These are phyloP conservation scores for Dromiciops gliroides DNA, from an alignment of 2,113 vertebrate species.

Conservation along the genomic window DNA sequence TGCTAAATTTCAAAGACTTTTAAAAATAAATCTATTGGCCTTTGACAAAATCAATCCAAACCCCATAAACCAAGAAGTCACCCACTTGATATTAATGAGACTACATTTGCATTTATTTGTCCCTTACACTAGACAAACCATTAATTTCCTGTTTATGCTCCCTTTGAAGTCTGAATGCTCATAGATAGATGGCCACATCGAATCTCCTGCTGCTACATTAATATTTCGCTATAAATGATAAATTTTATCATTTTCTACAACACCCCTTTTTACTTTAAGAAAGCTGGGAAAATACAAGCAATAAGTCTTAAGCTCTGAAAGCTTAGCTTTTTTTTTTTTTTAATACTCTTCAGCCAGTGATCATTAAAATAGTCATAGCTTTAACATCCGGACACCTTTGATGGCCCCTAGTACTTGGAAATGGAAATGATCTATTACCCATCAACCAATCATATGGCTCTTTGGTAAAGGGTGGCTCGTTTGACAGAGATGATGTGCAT, in stretches of 20 bases:
- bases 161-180: constrained; percentile 89
- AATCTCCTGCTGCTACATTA: constrained; percentile 90
- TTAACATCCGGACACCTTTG: constrained; percentile 81
- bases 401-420: constrained; percentile 78
- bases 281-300: constrained; percentile 87
- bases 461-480: constrained; percentile 45
- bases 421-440: constrained; percentile 74
- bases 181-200: constrained; percentile 89
- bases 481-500: constrained; percentile 22
- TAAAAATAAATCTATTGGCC: constrained; percentile 89
- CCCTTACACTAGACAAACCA: constrained; percentile 89
- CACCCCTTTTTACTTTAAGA: constrained; percentile 89
- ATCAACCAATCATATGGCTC: constrained; percentile 70
- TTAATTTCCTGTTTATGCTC: constrained; percentile 90
- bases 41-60: constrained; percentile 92
- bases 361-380: constrained; percentile 86
- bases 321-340: constrained; percentile 81
- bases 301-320: constrained; percentile 88
- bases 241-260: constrained; percentile 89
- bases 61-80: constrained; percentile 90
- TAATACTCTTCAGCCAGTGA: constrained; percentile 84
- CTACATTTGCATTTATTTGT: constrained; percentile 91
- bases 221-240: constrained; percentile 91
- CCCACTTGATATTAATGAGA: constrained; percentile 90
- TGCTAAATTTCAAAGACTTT: constrained; percentile 90